Conservation (phyloP, 2,113 vertebrate species). For the Echinops telfairi region DNA sequence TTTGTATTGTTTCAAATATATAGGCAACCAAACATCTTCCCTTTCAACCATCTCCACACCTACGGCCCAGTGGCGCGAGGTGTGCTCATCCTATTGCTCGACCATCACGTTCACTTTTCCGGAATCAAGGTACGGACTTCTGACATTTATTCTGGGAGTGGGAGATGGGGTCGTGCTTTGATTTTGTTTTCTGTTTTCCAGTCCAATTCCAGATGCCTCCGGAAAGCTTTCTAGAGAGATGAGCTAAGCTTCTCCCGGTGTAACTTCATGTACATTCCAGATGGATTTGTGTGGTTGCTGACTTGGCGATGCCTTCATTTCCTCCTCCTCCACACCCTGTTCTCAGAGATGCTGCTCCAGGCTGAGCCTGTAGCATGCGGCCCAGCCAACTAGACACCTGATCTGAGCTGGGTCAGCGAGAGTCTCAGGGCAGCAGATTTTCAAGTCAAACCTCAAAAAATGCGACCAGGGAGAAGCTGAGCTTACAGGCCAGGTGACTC, state of each 20-base stretch:
- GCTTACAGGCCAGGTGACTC: background rate
- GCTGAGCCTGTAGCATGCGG: background rate
- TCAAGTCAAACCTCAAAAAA: too few species aligned
- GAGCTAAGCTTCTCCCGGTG: background rate
- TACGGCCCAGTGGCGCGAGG: background rate
- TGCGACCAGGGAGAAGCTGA: background rate
- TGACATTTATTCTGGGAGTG: background rate
- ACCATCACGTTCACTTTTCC: background rate
- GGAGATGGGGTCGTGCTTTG: background rate
- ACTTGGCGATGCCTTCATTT: background rate
- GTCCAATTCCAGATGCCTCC: background rate
- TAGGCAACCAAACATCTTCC: background rate
- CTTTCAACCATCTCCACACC: background rate
- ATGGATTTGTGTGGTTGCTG: background rate
- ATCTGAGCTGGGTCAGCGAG: background rate
- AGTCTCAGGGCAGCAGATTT: background rate
- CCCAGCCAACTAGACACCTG: background rate
- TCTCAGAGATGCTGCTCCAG: background rate
- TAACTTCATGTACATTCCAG: background rate
- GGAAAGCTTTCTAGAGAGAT: conserved; percentile 1
- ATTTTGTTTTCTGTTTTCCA: background rate
- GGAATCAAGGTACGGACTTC: background rate
- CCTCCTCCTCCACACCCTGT: background rate
- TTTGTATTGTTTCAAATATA: background rate
- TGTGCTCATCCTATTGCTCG: background rate